Evolutionary conservation across 2,797 vertebrate genomes (phyloP).

Genomic region (Clamator glandarius): DNA sequence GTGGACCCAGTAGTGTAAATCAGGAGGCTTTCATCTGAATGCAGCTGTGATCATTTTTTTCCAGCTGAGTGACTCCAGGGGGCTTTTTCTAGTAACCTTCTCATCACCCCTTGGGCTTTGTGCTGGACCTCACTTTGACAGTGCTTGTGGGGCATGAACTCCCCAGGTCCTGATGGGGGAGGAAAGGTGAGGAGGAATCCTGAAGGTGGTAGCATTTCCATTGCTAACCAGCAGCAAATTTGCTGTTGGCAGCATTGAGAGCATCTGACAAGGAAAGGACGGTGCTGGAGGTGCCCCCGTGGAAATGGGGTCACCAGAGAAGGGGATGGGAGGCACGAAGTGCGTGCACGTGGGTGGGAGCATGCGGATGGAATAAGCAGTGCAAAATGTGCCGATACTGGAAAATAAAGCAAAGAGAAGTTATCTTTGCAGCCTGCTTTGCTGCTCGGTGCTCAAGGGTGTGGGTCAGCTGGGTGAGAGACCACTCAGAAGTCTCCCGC

Average conservation of each 20-base stretch:
- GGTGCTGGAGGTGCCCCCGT: neutral
- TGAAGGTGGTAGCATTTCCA: conserved; percentile 51
- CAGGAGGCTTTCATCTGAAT: neutral
- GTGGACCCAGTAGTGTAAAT: neutral
- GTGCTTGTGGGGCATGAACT: neutral
- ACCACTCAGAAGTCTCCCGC: neutral
- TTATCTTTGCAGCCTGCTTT: too few species aligned
- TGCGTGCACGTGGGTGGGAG: neutral
- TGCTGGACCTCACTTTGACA: neutral
- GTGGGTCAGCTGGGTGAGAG: too few species aligned
- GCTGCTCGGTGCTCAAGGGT: too few species aligned
- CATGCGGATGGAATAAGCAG: neutral
- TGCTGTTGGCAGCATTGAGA: neutral
- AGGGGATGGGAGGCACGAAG: neutral
- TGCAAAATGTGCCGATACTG: too few species aligned
- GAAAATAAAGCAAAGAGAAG: too few species aligned
- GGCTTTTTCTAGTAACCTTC: neutral
- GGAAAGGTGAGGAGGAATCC: neutral
- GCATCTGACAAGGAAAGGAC: neutral
- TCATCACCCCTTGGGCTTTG: neutral
- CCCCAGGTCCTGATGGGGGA: neutral
- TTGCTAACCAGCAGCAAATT: neutral
- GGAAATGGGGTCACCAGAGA: neutral
- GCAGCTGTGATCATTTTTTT: neutral
- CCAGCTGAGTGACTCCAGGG: neutral